Percentiles rank a stretch among this genome's conserved stretches.
phyloP scores from a whole-genome alignment of 2,113 vertebrate genomes.

The Notarius lentiginosus region DNA sequence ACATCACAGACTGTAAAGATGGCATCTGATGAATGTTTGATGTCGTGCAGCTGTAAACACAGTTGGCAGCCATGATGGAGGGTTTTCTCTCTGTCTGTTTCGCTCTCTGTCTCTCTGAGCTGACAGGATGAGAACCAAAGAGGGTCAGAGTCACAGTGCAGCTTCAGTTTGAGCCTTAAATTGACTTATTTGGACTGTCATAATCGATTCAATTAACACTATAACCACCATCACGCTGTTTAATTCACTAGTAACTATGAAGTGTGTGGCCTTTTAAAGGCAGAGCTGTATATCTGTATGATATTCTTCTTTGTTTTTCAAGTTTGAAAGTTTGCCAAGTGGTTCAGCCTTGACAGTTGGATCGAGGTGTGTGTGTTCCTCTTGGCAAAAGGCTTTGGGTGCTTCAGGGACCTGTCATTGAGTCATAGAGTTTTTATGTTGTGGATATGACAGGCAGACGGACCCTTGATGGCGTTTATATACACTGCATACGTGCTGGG shows the following conservation, averaged over 20 bases:
- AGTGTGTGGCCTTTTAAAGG: background rate
- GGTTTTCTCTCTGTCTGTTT: constrained; percentile 40
- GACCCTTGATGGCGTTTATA: constrained; percentile 51
- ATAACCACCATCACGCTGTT: constrained; percentile 67
- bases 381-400: constrained; percentile 59
- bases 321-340: constrained; percentile 36
- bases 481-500: constrained; percentile 44
- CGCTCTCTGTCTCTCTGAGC: constrained; percentile 35
- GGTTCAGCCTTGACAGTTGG: constrained; percentile 17
- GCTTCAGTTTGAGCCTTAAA: constrained; percentile 60
- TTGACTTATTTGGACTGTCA: constrained; percentile 55
- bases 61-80: constrained; percentile 72
- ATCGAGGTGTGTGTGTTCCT: constrained; percentile 48
- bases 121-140: constrained; percentile 67
- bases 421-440: constrained; percentile 49
- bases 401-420: constrained; percentile 70
- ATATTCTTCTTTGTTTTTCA: constrained; percentile 12
- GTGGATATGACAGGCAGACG: constrained; percentile 60
- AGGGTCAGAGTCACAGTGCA: constrained; percentile 63
- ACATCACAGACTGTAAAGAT: constrained; percentile 78
- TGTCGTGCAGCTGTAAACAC: constrained; percentile 76
- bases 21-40: constrained; percentile 80
- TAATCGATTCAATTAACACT: constrained; percentile 68
- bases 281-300: background rate
- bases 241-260: constrained; percentile 26